Percentiles rank a stretch among this genome's conserved stretches.
Evolutionary conservation across 2,113 vertebrate genomes (phyloP).

Genomic region (Silurus glanis): DNA sequence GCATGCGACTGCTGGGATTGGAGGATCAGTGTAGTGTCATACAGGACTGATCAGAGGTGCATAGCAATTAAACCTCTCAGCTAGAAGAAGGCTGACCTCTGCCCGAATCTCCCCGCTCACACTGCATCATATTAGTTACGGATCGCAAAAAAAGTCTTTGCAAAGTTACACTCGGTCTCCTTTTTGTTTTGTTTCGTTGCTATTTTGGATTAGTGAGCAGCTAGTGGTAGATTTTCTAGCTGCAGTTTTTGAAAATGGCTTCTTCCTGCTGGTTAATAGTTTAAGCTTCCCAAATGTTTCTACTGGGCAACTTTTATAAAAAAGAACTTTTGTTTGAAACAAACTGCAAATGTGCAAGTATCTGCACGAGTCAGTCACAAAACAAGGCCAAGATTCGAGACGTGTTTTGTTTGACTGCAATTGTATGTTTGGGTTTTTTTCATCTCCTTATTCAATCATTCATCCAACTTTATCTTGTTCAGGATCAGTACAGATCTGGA

Average conservation of each 20-base stretch:
- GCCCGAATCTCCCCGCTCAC: slow-evolving; percentile 20
- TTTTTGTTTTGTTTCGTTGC: not conserved
- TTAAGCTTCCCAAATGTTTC: not conserved
- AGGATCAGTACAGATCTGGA: not conserved
- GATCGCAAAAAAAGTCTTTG: not conserved
- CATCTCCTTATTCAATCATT: not conserved
- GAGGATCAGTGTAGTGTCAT: slow-evolving; percentile 69
- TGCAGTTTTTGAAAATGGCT: not conserved
- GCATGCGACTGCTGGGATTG: slow-evolving; percentile 58
- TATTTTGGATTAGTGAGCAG: not conserved
- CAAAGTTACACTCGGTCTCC: not conserved
- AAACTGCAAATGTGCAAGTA: no score
- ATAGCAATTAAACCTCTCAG: slow-evolving; percentile 67
- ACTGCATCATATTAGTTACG: not conserved
- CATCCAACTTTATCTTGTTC: not conserved
- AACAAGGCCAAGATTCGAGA: not conserved
- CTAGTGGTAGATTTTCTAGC: not conserved
- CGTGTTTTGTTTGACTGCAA: no score
- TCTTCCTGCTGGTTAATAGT: not conserved
- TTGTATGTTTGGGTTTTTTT: not conserved
- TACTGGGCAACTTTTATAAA: not conserved
- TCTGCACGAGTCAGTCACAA: not conserved
- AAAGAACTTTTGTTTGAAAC: not conserved
- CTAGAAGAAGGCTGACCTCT: slow-evolving; percentile 44
- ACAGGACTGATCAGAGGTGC: slow-evolving; percentile 69